A percentile compares a stretch with the other conserved stretches of the same genome.
Conservation (phyloP, 2,797 vertebrate genomes). For the Clarias laeviceps region DNA sequence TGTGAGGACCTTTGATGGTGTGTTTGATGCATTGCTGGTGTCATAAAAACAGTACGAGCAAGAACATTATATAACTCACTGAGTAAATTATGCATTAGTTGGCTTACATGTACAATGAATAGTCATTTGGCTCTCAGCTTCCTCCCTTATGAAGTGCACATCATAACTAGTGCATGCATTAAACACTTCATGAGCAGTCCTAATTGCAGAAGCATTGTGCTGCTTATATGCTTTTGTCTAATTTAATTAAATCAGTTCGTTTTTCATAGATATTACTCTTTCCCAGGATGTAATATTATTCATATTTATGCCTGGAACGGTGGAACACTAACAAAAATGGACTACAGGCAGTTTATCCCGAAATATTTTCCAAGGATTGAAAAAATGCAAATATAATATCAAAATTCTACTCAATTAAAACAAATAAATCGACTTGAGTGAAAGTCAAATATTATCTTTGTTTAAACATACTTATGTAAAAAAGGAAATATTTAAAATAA, state of each 20-base stretch:
- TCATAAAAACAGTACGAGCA: constrained; percentile 40
- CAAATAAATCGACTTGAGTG: background rate
- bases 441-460: background rate
- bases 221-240: background rate
- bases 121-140: constrained; percentile 5
- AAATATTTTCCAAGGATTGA: background rate
- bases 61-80: constrained; percentile 25
- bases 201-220: background rate
- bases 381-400: background rate
- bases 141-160: constrained; percentile 20
- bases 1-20: constrained; percentile 30
- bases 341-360: background rate
- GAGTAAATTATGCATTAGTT: constrained; percentile 47
- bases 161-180: constrained; percentile 29
- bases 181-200: background rate
- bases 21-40: constrained; percentile 31
- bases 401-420: background rate
- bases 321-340: background rate
- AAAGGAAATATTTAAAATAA: background rate
- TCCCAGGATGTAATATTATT: background rate
- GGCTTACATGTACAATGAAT: constrained; percentile 34
- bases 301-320: background rate
- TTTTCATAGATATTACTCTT: background rate
- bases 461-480: background rate
- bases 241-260: background rate